These are phyloP conservation scores for Pseudococcus longispinus DNA, from an alignment of 2,888 invertebrate genomes.

Conservation along the genomic window DNA sequence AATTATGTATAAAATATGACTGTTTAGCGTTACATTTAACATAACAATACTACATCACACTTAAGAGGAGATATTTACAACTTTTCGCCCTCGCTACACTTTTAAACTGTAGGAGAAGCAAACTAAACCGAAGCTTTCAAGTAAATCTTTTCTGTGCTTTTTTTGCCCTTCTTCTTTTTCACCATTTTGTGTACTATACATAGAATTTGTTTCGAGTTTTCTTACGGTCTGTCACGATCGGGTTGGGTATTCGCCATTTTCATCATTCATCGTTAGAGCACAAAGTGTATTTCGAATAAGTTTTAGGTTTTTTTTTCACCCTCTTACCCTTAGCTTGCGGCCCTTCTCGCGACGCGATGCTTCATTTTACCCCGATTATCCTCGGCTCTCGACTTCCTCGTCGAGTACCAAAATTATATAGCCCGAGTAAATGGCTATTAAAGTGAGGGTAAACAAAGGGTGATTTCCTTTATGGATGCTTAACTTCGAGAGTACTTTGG, in stretches of 20 bases:
- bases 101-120: not conserved
- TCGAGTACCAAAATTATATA: not conserved
- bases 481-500: slow-evolving; percentile 36
- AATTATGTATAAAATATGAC: slow-evolving; percentile 55
- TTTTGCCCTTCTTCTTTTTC: not conserved
- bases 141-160: not conserved
- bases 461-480: slow-evolving; percentile 40
- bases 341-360: not conserved
- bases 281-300: slow-evolving; percentile 23
- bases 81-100: slow-evolving; percentile 21
- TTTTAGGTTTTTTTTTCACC: not conserved
- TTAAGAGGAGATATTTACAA: slow-evolving; percentile 40
- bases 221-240: not conserved
- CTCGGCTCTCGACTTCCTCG: not conserved
- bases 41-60: slow-evolving; percentile 49
- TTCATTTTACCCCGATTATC: not conserved
- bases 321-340: not conserved
- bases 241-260: not conserved
- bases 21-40: slow-evolving; percentile 55
- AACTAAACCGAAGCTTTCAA: slow-evolving; percentile 24
- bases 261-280: slow-evolving; percentile 36
- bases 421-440: slow-evolving; percentile 2
- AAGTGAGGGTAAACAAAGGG: slow-evolving; percentile 17
- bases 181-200: not conserved
- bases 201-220: slow-evolving; percentile 28